phyloP scores from a whole-genome alignment of 2,113 vertebrate species.

The Ardeotis arabs region DNA sequence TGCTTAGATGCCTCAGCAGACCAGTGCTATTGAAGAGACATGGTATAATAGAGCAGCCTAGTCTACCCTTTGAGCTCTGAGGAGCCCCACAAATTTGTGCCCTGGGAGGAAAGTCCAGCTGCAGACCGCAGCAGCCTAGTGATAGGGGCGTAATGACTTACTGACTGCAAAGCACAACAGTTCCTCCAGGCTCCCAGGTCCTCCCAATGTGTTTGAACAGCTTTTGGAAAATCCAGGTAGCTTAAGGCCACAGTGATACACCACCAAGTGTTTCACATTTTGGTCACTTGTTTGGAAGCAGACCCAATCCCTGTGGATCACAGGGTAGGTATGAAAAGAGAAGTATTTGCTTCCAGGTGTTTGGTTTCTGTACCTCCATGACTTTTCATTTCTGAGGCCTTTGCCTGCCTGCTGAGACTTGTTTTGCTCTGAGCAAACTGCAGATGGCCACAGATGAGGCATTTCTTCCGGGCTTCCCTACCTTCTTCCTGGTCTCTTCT shows the following conservation, averaged over 20 bases:
- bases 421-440: background rate
- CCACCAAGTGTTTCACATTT: background rate
- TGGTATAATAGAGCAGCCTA: background rate
- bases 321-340: background rate
- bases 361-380: background rate
- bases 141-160: background rate
- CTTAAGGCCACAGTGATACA: background rate
- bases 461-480: background rate
- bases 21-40: background rate
- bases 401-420: slow-evolving; percentile 18
- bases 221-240: background rate
- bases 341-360: slow-evolving; percentile 12
- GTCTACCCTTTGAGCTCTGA: background rate
- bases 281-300: slow-evolving; percentile 8
- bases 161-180: background rate
- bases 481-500: background rate
- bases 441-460: background rate
- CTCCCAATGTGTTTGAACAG: background rate
- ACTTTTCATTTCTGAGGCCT: slow-evolving; percentile 10
- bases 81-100: background rate
- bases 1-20: background rate
- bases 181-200: background rate
- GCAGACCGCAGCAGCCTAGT: background rate
- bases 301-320: background rate
- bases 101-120: background rate